These are phyloP conservation scores for Denticeps clupeoides DNA, from an alignment of 2,797 vertebrate species.

Conservation along the genomic window DNA sequence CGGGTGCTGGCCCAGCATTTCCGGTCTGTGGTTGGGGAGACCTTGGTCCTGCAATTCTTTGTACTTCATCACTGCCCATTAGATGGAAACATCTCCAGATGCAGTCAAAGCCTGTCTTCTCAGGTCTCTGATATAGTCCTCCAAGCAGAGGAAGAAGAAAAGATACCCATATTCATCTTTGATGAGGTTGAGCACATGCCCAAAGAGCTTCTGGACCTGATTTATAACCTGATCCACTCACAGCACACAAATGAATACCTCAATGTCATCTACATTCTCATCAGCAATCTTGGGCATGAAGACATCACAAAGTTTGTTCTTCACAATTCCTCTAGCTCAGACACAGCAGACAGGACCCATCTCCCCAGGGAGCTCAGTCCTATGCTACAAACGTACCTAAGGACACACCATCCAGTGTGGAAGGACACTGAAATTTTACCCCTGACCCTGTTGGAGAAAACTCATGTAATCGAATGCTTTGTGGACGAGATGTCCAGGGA, in stretches of 20 bases:
- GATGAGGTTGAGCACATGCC: slow-evolving; percentile 86
- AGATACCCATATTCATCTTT: slow-evolving; percentile 82
- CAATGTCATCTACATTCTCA: slow-evolving; percentile 82
- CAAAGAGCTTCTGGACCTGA: slow-evolving; percentile 61
- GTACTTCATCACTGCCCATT: slow-evolving; percentile 79
- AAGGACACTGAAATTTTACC: slow-evolving; percentile 63
- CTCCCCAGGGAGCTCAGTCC: slow-evolving; percentile 55
- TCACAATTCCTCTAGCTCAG: slow-evolving; percentile 64
- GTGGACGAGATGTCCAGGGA: slow-evolving; percentile 83
- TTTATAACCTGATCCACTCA: slow-evolving; percentile 58
- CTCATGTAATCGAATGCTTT: slow-evolving; percentile 76
- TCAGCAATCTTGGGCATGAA: slow-evolving; percentile 69
- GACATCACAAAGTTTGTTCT: slow-evolving; percentile 78
- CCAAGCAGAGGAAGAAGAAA: slow-evolving; percentile 76
- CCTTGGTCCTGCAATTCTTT: slow-evolving; percentile 84
- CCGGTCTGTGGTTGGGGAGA: slow-evolving; percentile 67
- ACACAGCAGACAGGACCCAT: slow-evolving; percentile 13
- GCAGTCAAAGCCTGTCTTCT: slow-evolving; percentile 54
- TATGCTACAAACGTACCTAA: slow-evolving; percentile 46
- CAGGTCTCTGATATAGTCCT: slow-evolving; percentile 64
- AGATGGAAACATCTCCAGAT: slow-evolving; percentile 44
- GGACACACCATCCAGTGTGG: slow-evolving; percentile 67
- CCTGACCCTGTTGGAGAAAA: slow-evolving; percentile 73
- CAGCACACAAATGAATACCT: slow-evolving; percentile 73
- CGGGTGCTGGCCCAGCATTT: slow-evolving; percentile 85